Conservation (phyloP, 2,113 vertebrate genomes). For the Dromas ardeola region DNA sequence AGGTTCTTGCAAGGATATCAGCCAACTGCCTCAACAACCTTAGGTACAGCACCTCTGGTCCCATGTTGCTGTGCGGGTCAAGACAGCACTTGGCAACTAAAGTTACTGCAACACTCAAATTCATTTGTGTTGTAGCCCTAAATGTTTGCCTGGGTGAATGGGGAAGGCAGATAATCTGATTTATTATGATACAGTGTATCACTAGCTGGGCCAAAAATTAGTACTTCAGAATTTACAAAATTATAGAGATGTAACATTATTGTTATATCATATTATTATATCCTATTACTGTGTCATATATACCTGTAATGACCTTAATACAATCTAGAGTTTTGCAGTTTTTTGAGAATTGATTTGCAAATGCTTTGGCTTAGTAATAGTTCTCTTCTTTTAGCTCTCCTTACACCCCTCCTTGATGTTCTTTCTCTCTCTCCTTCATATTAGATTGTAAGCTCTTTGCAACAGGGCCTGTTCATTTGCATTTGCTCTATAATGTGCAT, state of each 20-base stretch:
- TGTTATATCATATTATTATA: neutral
- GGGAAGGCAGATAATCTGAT: neutral
- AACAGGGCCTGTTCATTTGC: constrained; percentile 29
- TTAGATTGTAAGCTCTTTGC: constrained; percentile 19
- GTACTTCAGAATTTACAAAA: neutral
- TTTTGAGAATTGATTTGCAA: neutral
- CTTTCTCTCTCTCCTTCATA: neutral
- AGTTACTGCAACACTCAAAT: neutral
- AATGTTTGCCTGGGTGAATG: neutral
- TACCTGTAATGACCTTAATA: neutral
- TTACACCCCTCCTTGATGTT: rapidly evolving
- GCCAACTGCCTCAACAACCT: neutral
- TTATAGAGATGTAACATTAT: neutral
- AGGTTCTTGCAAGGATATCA: neutral
- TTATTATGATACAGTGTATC: neutral
- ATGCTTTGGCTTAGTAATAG: neutral
- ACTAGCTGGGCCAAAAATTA: neutral
- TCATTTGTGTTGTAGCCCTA: neutral
- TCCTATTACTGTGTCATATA: neutral
- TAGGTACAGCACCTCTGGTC: neutral
- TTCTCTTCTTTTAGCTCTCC: neutral
- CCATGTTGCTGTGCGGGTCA: neutral
- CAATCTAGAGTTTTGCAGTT: neutral
- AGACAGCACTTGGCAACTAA: no score
- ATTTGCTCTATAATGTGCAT: constrained; percentile 44